Percentiles rank a stretch among this genome's conserved stretches.
These are phyloP conservation scores for Taenaris catops DNA, from an alignment of 2,888 invertebrate species.

Conservation along the genomic window DNA sequence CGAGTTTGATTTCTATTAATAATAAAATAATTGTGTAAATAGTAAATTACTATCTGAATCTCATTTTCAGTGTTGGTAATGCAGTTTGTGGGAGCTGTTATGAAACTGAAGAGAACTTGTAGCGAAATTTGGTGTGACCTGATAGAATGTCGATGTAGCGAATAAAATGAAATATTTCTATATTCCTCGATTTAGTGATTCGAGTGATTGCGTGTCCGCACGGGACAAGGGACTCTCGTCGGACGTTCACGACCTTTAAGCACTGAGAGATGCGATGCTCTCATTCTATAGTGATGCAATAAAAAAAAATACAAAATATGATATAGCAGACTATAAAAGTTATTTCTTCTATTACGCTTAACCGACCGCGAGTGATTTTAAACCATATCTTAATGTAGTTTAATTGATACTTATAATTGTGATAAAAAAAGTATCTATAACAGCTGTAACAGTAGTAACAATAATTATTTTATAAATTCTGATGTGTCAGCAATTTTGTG, in stretches of 20 bases:
- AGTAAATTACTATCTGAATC: constrained; percentile 28
- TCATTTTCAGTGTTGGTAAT: constrained; percentile 20
- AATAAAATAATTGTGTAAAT: constrained; percentile 7
- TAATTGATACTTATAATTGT: constrained; percentile 39
- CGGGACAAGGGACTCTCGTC: not conserved
- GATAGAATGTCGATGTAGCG: constrained; percentile 17
- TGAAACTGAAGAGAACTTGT: constrained; percentile 19
- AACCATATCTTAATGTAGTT: constrained; percentile 66
- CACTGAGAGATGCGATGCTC: not conserved
- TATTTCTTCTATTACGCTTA: constrained; percentile 31
- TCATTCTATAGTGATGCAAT: not conserved
- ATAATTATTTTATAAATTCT: constrained; percentile 19
- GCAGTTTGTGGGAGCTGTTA: too few relatives aligned
- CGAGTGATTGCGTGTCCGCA: constrained; percentile 4
- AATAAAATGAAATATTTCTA: constrained; percentile 25
- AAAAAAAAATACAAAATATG: constrained; percentile 2
- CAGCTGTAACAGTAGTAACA: constrained; percentile 29
- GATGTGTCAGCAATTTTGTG: constrained; percentile 24
- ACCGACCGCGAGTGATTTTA: constrained; percentile 57
- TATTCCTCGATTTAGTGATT: constrained; percentile 8
- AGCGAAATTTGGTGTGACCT: constrained; percentile 24
- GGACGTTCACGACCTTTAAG: not conserved
- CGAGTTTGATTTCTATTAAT: constrained; percentile 34
- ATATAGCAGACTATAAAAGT: constrained; percentile 20
- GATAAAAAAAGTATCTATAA: constrained; percentile 25